Conservation (phyloP, 2,113 vertebrate genomes). For the Patagioenas fasciata region DNA sequence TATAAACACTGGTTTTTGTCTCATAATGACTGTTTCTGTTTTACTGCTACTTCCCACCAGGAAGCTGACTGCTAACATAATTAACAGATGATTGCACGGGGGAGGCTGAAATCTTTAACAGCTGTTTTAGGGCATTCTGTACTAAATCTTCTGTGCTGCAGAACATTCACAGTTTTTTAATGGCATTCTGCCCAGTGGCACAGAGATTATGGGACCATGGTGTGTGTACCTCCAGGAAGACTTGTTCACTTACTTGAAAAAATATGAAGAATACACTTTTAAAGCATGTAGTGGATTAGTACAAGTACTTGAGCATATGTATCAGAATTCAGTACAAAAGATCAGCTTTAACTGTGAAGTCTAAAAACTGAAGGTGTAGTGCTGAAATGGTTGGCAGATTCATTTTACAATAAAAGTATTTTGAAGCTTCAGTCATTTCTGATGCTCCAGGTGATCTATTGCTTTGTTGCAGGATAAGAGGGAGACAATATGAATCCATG, state of each 20-base stretch:
- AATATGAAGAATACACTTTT: not conserved
- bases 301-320: not conserved
- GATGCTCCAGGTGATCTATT: not conserved
- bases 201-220: not conserved
- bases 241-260: not conserved
- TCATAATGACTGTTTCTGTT: slow-evolving; percentile 65
- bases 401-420: not conserved
- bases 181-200: not conserved
- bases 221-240: not conserved
- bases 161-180: not conserved
- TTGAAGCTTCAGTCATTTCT: not conserved
- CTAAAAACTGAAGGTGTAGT: not conserved
- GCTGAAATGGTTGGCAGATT: not conserved
- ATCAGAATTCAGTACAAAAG: not conserved
- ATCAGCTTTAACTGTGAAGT: not conserved
- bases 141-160: not conserved
- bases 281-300: not conserved
- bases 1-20: slow-evolving; percentile 39
- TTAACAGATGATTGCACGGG: slow-evolving; percentile 53
- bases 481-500: not conserved
- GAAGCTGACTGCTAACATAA: slow-evolving; percentile 64
- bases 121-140: slow-evolving; percentile 41
- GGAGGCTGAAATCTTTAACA: slow-evolving; percentile 50
- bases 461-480: not conserved
- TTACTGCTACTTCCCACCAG: slow-evolving; percentile 58